These are phyloP conservation scores for Drosophila merina DNA, from an alignment of 2,888 invertebrate species.

Conservation along the genomic window DNA sequence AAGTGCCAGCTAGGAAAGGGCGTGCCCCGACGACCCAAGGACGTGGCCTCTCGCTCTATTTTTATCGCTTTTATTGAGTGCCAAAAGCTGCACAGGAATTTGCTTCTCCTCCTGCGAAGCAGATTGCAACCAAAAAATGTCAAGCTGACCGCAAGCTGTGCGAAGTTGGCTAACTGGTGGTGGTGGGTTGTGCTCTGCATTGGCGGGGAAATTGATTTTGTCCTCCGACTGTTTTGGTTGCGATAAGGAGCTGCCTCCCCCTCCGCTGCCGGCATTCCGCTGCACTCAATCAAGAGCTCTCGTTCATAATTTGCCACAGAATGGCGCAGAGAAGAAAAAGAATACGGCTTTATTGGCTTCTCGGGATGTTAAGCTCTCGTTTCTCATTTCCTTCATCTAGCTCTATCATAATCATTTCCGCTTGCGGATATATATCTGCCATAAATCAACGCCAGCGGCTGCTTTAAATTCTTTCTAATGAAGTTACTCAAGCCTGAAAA, in stretches of 20 bases:
- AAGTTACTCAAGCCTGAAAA: slow-evolving; percentile 70
- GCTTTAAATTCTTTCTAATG: slow-evolving; percentile 64
- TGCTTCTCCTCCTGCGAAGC: slow-evolving; percentile 40
- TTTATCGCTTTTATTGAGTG: slow-evolving; percentile 67
- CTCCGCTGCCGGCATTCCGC: slow-evolving; percentile 22
- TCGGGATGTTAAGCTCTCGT: slow-evolving; percentile 7
- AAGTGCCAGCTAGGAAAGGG: slow-evolving; percentile 61
- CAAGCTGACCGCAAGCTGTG: slow-evolving; percentile 67
- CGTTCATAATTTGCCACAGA: slow-evolving; percentile 47
- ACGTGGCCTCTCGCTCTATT: slow-evolving; percentile 28
- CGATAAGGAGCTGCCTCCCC: slow-evolving; percentile 62
- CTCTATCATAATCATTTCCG: slow-evolving; percentile 44
- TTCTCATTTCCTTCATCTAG: slow-evolving; percentile 36
- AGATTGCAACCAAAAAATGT: slow-evolving; percentile 44
- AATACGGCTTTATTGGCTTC: slow-evolving; percentile 29
- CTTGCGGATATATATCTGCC: slow-evolving; percentile 35
- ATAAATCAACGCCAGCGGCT: slow-evolving; percentile 66
- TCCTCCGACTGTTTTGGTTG: slow-evolving; percentile 45
- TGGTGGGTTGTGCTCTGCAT: slow-evolving; percentile 4
- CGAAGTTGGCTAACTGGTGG: slow-evolving; percentile 29
- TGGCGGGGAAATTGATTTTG: slow-evolving; percentile 65
- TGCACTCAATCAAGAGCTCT: slow-evolving; percentile 49
- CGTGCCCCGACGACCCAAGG: slow-evolving; percentile 34
- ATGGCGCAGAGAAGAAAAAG: background rate
- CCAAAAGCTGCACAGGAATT: slow-evolving; percentile 61